Base-by-base conservation (phyloP, 2,888 invertebrate species). In the Coleophora flavipennella region DNA sequence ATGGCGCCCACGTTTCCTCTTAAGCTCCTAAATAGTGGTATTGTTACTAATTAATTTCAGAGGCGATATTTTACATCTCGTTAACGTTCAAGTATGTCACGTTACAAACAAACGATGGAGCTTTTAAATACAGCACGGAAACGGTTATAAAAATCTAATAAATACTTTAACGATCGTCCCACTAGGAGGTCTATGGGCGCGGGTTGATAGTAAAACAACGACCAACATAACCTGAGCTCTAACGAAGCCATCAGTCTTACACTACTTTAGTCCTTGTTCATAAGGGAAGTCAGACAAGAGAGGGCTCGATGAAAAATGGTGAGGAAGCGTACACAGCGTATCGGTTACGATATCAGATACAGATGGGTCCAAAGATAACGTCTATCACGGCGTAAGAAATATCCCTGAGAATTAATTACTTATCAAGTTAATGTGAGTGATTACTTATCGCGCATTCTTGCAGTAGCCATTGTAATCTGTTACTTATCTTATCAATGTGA, bases 391-490 rank as follows among this genome's bases (percentile, higher is more conserved):
- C 54, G 59, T 65, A 72, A 72, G 68, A 72, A 73, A 75, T 72
- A 71, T 75, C 68, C 58, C 38, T 13, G 66, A 61, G 69, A 73
- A 73, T 73, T 75, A 76, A 75, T 76, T 76, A 76, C 67, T 67
- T 64, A 67, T 60, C 69, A 62, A 66, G 62, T 62, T 75, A 73
- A 75, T 75, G 63, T 69, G 75, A 74, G 63, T 69, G 75, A 74
- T 74, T 73, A 76, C 67, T 64, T 71, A 73, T 72, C 72, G 56
- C 53, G 54, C 62, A 56, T 63, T 61, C 68, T 59, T 49, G 60
- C 66, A 55, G 72, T 69, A 70, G 64, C 64, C 58, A 65, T 70
- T 71, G 49, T 53, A 46, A 46, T 43, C 35, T 38, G 43, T 35
- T 38, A 35, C 38, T 40, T 38, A 32, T 20, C 6, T 20, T 20